A percentile compares a stretch with the other conserved stretches of the same genome.
phyloP scores from a whole-genome alignment of 2,113 vertebrate species.

The Galemys pyrenaicus region DNA sequence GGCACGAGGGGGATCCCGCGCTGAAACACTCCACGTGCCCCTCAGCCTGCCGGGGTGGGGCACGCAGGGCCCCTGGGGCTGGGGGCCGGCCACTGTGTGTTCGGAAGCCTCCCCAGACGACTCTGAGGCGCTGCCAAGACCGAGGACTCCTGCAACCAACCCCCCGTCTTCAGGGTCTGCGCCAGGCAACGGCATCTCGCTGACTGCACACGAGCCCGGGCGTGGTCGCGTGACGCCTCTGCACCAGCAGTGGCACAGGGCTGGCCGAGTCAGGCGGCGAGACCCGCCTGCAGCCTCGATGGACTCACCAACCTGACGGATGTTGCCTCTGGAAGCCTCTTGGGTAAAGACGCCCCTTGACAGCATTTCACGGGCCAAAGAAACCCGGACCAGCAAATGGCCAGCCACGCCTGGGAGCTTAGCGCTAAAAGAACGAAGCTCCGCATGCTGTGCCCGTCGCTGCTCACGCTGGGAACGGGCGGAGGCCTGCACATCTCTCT shows the following conservation, averaged over 20 bases:
- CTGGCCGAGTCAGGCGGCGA: background rate
- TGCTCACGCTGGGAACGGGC: fast-evolving
- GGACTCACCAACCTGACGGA: background rate
- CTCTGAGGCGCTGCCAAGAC: background rate
- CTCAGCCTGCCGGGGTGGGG: too few species aligned
- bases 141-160: background rate
- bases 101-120: too few species aligned
- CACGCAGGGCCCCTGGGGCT: background rate
- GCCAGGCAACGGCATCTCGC: background rate
- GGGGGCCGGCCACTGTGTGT: background rate
- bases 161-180: background rate
- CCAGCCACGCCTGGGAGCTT: background rate
- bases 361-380: background rate
- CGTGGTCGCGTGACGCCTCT: too few species aligned
- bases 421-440: background rate
- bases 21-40: background rate
- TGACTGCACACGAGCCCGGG: too few species aligned
- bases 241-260: too few species aligned
- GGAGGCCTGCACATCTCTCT: background rate
- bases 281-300: fast-evolving
- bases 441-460: background rate
- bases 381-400: background rate
- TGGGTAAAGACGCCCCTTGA: background rate
- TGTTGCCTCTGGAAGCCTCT: background rate
- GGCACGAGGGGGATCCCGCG: fast-evolving